Evolutionary conservation across 2,888 invertebrate species (phyloP), one percentile per base, ranked within the genome.

Genomic region (Pterostichus madidus): DNA sequence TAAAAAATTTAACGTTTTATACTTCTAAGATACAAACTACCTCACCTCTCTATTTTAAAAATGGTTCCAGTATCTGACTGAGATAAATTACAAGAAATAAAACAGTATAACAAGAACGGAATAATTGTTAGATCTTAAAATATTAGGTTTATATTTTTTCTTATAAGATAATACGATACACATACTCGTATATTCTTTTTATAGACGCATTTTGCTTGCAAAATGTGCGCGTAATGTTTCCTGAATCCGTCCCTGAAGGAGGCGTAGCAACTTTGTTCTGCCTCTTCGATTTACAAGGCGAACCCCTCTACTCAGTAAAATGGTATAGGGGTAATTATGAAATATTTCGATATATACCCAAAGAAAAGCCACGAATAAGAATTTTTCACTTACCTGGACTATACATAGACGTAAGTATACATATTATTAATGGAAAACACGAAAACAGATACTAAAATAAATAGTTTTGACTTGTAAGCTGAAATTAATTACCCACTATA

Each of bases 301-400:
- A 93, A 10, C 93, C 93, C 0, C 90, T 94, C 10, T 94, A 94
- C 89, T 93, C 93, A 64, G 93, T 94, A 84, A 94, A 94, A 88
- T 94, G 94, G 93, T 94, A 94, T 89, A 91, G 93, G 85, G 94
- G 94, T 64, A 91, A 92, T 86, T 92, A 93, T 88, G 94, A 94
- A 90, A 94, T 94, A 90, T 94, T 93, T 88, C 91, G 94, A 85
- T 94, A 92, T 87, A 93, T 94, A 15, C 94, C 94, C 0, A 93
- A 92, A 10, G 94, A 94, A 87, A 91, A 90, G 83, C 94, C 93
- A 0, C 92, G 92, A 46, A 93, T 93, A 4, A 94, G 93, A 90
- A 92, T 93, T 85, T 94, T 94, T 86, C 92, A 92, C 0, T 93
- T 93, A 84, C 92, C 93, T 39, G 94, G 93, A 84, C 93, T 94